Base-by-base conservation (phyloP, 2,888 invertebrate genomes). In the Mythimna pallens region DNA sequence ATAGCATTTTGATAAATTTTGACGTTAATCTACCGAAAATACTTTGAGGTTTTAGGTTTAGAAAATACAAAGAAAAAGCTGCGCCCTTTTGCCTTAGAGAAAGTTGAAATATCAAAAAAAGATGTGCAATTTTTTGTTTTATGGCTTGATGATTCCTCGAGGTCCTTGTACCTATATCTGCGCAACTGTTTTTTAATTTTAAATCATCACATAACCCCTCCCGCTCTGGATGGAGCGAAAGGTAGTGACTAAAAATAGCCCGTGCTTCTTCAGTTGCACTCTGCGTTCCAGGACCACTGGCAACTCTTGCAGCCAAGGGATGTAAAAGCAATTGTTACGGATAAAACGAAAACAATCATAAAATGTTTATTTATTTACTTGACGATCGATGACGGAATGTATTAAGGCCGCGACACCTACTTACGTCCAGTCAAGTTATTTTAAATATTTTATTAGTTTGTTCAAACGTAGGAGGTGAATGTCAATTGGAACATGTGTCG, bases 371-470 rank as follows among this genome's bases (percentile, higher is more conserved):
- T 81, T 83, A 80, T 70, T 83, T 81, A 81, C 69, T 58, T 61
- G 54, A 54, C 70, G 80, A 81, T 81, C 80, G 80, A 81, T 74
- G 80, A 59, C 68, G 59, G 83, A 65, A 54, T 66, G 55, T 50
- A 50, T 64, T 81, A 55, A 81, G 83, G 81, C 65, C 80, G 83
- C 65, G 62, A 70, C 83, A 81, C 83, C 81, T 79, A 83, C 81
- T 74, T 66, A 14, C 73, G 70, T 83, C 75, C 70, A 70, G 65
- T 63, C 34, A 71, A 47, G 77, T 65, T 76, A 76, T 82, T 87
- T 81, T 85, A 82, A 86, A 86, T 86, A 87, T 86, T 86, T 87
- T 69, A 86, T 87, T 68, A 54, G 66, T 70, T 59, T 70, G 73
- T 20, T 69, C 67, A 70, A 64, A 70, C 80, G 87, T 85, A 70